Conservation (phyloP, 2,888 invertebrate species). For the Melanophora roralis region DNA sequence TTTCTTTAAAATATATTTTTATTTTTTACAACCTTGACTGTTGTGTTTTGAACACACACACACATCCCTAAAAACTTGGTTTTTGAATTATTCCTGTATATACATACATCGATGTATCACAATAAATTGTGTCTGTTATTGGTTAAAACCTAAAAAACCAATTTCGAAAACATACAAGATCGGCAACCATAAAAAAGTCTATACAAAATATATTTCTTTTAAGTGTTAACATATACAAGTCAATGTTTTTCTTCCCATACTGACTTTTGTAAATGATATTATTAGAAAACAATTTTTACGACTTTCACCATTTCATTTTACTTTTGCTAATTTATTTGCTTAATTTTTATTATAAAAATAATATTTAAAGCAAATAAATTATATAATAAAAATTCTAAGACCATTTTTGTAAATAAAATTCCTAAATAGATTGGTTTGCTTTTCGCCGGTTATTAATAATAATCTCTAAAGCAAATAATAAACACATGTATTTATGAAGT, state of each 20-base stretch:
- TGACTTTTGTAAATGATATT: background rate
- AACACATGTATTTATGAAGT: no score
- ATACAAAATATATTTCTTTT: constrained; percentile 26
- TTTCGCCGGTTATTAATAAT: constrained; percentile 31
- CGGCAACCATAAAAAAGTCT: constrained; percentile 17
- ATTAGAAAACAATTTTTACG: constrained; percentile 23
- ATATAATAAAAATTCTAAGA: background rate
- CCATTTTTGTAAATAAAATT: constrained; percentile 43
- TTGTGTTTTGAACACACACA: constrained; percentile 13
- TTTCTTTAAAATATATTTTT: constrained; percentile 82
- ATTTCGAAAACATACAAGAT: background rate
- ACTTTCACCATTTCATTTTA: background rate
- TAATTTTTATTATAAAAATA: background rate
- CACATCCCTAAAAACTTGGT: constrained; percentile 25
- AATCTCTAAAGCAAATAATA: background rate
- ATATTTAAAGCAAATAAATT: background rate
- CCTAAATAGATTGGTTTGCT: background rate
- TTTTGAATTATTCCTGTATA: constrained; percentile 34
- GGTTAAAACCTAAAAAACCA: background rate
- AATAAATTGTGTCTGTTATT: constrained; percentile 12
- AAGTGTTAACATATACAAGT: constrained; percentile 22
- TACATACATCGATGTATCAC: background rate
- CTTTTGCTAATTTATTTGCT: constrained; percentile 16
- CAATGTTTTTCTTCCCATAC: constrained; percentile 22
- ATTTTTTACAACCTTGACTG: background rate